Conservation (phyloP, 2,888 invertebrate species). For the Petrolisthes cinctipes region DNA sequence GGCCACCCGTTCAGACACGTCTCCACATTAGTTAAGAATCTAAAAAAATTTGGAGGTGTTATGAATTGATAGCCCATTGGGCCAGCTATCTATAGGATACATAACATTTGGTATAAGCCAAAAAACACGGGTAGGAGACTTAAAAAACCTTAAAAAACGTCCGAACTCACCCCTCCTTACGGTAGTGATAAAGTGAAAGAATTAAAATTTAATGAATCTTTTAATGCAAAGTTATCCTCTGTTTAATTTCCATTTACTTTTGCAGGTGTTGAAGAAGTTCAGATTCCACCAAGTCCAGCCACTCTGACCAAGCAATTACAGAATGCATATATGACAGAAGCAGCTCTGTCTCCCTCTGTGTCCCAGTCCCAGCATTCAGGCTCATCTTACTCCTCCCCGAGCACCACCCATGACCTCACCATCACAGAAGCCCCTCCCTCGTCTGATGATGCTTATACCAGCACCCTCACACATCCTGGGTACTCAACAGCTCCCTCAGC, state of each 20-base stretch:
- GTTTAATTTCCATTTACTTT: slow-evolving; percentile 15
- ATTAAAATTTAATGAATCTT: no score
- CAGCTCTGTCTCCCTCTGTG: slow-evolving; percentile 64
- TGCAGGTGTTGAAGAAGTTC: slow-evolving; percentile 64
- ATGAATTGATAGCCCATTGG: no score
- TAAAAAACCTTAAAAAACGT: no score
- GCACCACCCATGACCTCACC: slow-evolving; percentile 55
- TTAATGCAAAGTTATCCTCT: no score
- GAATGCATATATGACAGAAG: slow-evolving; percentile 65
- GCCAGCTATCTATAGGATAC: no score
- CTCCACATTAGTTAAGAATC: no score
- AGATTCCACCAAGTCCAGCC: slow-evolving; percentile 65
- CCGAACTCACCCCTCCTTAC: no score
- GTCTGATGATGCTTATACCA: slow-evolving; percentile 40
- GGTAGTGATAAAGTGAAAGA: no score
- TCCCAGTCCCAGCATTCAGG: slow-evolving; percentile 62
- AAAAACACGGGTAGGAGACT: no score
- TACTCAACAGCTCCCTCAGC: slow-evolving; percentile 48
- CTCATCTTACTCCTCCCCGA: slow-evolving; percentile 60
- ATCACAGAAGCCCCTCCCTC: slow-evolving; percentile 42
- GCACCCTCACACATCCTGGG: slow-evolving; percentile 36
- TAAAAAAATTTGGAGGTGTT: no score
- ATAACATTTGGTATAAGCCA: no score
- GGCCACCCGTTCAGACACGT: no score
- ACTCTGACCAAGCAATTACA: slow-evolving; percentile 65